phyloP scores from a whole-genome alignment of 2,797 vertebrate species.

The Oreonectes daqikongensis region DNA sequence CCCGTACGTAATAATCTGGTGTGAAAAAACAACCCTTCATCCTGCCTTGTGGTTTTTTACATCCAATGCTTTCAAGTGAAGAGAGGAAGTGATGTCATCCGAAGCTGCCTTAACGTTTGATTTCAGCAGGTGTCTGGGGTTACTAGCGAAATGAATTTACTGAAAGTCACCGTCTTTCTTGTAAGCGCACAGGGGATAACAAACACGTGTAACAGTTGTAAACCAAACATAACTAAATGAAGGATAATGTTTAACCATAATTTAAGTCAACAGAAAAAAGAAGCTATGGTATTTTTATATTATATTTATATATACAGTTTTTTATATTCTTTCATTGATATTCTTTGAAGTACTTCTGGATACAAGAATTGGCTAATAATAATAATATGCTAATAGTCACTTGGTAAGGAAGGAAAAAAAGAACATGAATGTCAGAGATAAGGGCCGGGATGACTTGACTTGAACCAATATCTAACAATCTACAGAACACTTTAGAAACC shows the following conservation, averaged over 20 bases:
- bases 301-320: too few species aligned
- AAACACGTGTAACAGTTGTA: background rate
- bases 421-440: background rate
- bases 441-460: background rate
- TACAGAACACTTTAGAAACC: background rate
- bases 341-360: too few species aligned
- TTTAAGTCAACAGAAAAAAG: background rate
- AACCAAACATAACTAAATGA: background rate
- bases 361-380: too few species aligned
- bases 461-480: background rate
- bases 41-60: slow-evolving; percentile 50
- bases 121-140: slow-evolving; percentile 54
- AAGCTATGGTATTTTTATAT: background rate
- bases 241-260: background rate
- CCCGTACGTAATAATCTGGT: background rate
- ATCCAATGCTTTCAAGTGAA: slow-evolving; percentile 44
- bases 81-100: slow-evolving; percentile 69
- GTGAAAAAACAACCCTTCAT: slow-evolving; percentile 8
- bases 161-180: slow-evolving; percentile 69
- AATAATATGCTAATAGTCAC: too few species aligned
- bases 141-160: slow-evolving; percentile 63
- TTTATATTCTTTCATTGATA: background rate
- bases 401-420: too few species aligned
- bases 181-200: slow-evolving; percentile 54
- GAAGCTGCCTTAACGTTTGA: slow-evolving; percentile 32